Evolutionary conservation across 2,888 invertebrate genomes (phyloP).

Genomic region (Ennomos fuscantarius): DNA sequence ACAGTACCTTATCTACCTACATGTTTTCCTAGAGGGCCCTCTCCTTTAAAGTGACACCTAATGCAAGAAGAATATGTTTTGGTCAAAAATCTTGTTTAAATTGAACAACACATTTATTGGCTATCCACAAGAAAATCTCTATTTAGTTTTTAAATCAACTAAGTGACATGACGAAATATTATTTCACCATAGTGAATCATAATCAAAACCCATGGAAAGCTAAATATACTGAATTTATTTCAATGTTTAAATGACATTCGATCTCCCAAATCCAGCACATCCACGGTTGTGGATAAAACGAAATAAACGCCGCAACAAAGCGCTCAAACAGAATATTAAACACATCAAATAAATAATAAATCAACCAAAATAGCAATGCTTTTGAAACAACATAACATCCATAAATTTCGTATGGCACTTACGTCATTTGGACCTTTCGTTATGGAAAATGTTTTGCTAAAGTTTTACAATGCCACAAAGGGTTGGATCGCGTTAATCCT

Average conservation of each 20-base stretch:
- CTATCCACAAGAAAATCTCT: too few relatives aligned
- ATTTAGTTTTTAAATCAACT: too few relatives aligned
- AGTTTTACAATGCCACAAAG: slow-evolving; percentile 78
- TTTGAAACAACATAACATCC: slow-evolving; percentile 11
- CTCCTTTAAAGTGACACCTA: too few relatives aligned
- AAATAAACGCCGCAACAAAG: slow-evolving; percentile 26
- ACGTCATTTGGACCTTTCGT: slow-evolving; percentile 1
- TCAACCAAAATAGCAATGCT: slow-evolving; percentile 1
- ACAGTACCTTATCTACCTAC: too few relatives aligned
- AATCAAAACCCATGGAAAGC: slow-evolving; percentile 6
- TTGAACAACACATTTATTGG: too few relatives aligned
- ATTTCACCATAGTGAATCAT: background rate
- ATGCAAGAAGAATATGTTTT: too few relatives aligned
- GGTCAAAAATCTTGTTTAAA: too few relatives aligned
- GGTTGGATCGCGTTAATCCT: slow-evolving; percentile 78
- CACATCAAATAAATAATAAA: slow-evolving; percentile 28
- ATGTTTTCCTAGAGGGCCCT: too few relatives aligned
- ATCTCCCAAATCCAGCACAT: slow-evolving; percentile 31
- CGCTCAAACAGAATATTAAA: slow-evolving; percentile 29
- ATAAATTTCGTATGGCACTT: slow-evolving; percentile 3
- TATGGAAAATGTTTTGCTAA: slow-evolving; percentile 67
- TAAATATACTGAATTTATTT: slow-evolving; percentile 1
- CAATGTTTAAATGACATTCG: slow-evolving; percentile 23
- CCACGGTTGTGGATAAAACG: slow-evolving; percentile 24
- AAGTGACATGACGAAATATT: background rate